Evolutionary conservation across 2,797 vertebrate genomes (phyloP), one percentile per base, ranked within the genome.

Genomic region (Smutsia gigantea): DNA sequence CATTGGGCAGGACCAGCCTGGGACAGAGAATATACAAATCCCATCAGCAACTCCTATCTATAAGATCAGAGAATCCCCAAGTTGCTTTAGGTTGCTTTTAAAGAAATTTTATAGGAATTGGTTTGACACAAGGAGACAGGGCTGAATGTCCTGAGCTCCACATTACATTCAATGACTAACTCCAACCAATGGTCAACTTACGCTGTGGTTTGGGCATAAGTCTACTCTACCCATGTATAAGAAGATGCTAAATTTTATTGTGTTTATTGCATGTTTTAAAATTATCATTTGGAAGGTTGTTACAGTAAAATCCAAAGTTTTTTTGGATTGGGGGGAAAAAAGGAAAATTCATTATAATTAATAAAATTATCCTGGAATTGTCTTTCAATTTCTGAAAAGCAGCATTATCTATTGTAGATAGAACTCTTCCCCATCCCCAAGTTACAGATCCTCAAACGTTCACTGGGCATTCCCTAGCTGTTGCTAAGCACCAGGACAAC

Each of bases 11-110:
- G 93, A 97, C 57, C 91, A 98, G 64, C 95, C 79, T 96, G 92
- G 93, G 83, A 97, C 90, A 97, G 94, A 97, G 95, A 97, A 98
- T 95, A 98, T 95, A 95, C 91, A 97, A 96, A 97, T 97, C 94
- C 97, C 94, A 96, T 96, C 96, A 95, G 96, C 88, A 98, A 96
- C 94, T 96, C 71, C 93, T 93, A 15, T 34, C 93, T 93, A 15
- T 34, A 57, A 90, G 96, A 78, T 37, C 81, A 96, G 90, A 61
- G 59, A 89, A 89, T 69, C 77, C 46, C 72, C 74, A 90, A 85
- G 92, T 94, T 96, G 82, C 93, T 96, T 6, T 18, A 94, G 94
- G 94, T 92, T 97, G 89, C 2, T 92, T 90, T 92, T 82, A 81
- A 75, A 88, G n/a, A 74, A 78, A 78, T 34, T 78, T 21, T 85